Evolutionary conservation across 2,888 invertebrate genomes (phyloP), one percentile per base, ranked within the genome.

Genomic region (Phoenoteleia sp.): DNA sequence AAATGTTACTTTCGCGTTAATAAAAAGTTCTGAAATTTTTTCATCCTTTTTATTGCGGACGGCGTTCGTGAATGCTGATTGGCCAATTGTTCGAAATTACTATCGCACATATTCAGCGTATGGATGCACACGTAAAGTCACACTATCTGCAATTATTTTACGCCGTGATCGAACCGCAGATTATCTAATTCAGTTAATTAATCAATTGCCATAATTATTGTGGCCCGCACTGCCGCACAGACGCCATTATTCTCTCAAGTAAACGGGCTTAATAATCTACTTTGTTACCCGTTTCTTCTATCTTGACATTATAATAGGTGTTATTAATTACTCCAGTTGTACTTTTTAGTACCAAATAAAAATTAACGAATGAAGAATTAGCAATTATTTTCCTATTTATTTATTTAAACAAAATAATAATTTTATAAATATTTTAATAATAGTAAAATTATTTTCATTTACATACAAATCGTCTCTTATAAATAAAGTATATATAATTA

Each of bases 121-220:
- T 47, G 29, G 76, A 79, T 67, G 60, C 67, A 84, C 79, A 56
- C 66, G 82, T 45, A 47, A 36, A 25, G 60, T 79, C 52, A 62
- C 67, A 36, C 60, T 39, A 74, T 74, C 60, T 66, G 79, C 86
- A 86, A 88, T 90, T 88, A 87, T 86, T 88, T 86, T 88, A 84
- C 84, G 66, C 74, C 67, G 86, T 79, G 90, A 90, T 90, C 90
- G 90, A 90, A 88, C 87, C 67, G 85, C 86, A 89, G 90, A 91
- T 91, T 91, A 91, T 91, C 90, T 91, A 92, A 93, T 93, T 93
- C 90, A 86, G 88, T 91, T 91, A 92, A 93, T 93, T 92, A 91
- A 91, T 90, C 92, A 91, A 92, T 92, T 92, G 91, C 84, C 82
- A 87, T 91, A 91, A 91, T 92, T 91, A 91, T 90, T 85, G 81